Evolutionary conservation across 2,113 vertebrate species (phyloP).

Genomic region (Tachuris rubrigastra): DNA sequence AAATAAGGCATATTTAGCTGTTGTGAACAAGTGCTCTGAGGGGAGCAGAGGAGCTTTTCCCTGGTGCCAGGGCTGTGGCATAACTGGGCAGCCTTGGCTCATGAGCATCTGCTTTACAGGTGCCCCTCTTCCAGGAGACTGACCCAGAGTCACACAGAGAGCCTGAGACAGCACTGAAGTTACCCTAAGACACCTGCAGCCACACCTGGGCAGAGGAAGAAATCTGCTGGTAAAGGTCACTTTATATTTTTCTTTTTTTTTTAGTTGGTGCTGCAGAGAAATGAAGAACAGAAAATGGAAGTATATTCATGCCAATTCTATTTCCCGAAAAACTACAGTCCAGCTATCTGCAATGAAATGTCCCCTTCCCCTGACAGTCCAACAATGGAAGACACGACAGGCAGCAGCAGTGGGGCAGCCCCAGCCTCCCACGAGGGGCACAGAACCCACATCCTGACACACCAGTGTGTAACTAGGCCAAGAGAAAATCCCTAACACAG

Average conservation of each 20-base stretch:
- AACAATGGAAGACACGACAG: neutral
- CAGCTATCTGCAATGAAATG: neutral
- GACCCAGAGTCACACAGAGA: neutral
- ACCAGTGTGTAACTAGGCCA: neutral
- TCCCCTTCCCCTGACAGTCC: neutral
- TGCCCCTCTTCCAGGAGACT: neutral
- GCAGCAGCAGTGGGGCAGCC: neutral
- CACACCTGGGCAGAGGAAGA: neutral
- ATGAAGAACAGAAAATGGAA: neutral
- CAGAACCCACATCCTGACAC: neutral
- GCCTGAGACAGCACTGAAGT: neutral
- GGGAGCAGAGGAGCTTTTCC: neutral
- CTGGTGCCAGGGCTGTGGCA: neutral
- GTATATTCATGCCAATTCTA: neutral
- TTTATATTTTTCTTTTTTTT: neutral
- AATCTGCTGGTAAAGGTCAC: neutral
- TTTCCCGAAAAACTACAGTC: neutral
- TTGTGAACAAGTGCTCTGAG: neutral
- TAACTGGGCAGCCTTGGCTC: neutral
- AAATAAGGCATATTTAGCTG: neutral
- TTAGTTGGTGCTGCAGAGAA: neutral
- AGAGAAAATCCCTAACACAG: neutral
- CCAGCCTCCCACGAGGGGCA: neutral
- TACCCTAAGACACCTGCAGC: neutral
- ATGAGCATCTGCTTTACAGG: neutral